Evolutionary conservation across 2,113 vertebrate species (phyloP), one percentile per base, ranked within the genome.

Genomic region (Lepisosteus oculatus): DNA sequence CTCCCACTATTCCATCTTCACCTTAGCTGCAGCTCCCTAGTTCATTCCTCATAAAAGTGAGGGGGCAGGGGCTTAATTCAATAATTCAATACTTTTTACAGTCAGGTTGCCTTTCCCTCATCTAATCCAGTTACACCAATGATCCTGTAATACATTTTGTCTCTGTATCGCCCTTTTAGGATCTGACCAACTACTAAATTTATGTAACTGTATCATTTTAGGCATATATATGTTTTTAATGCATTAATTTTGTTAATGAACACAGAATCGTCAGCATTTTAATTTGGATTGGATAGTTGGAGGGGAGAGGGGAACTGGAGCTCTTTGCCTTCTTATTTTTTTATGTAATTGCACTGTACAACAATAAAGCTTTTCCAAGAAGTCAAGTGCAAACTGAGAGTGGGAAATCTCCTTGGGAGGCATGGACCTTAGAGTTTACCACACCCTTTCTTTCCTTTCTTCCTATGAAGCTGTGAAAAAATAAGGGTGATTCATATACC

Each of bases 231-330:
- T 29, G 29, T 29, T 29, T 29, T 29, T 29, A 29, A 68, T 17
- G 2, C 42, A 41, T 42, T n/a, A n/a, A n/a, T 68, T 68, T 68
- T 29, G 15, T 29, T 55, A 68, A 68, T 68, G 66, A n/a, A 68
- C 64, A 6, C 47, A 44, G 14, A 15, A 29, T 55, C 29, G 2
- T 41, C 51, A 68, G 45, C 51, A 55, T 3, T 29, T 29, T 29
- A 14, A 15, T 54, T 55, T 55, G 51, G 66, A n/a, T n/a, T 14
- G 51, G 14, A 55, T 68, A 8, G 9, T 59, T 59, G 57, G 5
- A 51, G 47, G 29, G 29, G 29, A 29, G 29, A 29, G 29, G 29
- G 29, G 29, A 29, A 29, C 29, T 29, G 29, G 29, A 2, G 29
- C 29, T 29, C 29, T 29, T 29, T 29, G 29, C 29, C 47, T 51